phyloP scores from a whole-genome alignment of 2,113 vertebrate genomes.

The Thamnaconus septentrionalis region DNA sequence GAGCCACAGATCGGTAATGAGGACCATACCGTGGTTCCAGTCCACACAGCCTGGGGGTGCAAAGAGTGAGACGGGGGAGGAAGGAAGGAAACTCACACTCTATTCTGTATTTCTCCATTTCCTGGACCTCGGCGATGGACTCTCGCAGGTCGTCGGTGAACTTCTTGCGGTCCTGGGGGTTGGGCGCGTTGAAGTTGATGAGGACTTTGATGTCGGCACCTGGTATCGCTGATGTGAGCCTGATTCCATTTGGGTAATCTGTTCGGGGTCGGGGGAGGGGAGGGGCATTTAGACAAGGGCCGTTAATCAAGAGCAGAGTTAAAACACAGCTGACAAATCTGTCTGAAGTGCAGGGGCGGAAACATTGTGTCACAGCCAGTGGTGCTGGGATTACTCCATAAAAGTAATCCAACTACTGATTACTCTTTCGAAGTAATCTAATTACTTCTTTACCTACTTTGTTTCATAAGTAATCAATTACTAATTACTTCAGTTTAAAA shows the following conservation, averaged over 20 bases:
- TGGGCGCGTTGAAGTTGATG: constrained; percentile 98
- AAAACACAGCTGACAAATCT: constrained; percentile 21
- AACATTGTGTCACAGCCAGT: constrained; percentile 33
- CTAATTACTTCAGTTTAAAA: too few relatives aligned
- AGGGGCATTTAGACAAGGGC: constrained; percentile 32
- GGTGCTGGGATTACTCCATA: constrained; percentile 32
- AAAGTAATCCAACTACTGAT: constrained; percentile 36
- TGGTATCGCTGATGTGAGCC: constrained; percentile 92
- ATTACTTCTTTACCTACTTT: too few relatives aligned
- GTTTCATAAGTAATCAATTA: too few relatives aligned
- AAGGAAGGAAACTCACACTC: constrained; percentile 84
- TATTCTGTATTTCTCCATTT: constrained; percentile 99
- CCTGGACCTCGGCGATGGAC: constrained; percentile 96
- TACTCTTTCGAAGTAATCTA: too few relatives aligned
- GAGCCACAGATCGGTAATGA: constrained; percentile 48
- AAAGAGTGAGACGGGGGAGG: constrained; percentile 3
- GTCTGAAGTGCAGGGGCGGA: constrained; percentile 31
- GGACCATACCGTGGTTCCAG: constrained; percentile 38
- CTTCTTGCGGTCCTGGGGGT: constrained; percentile 97
- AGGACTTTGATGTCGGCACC: constrained; percentile 96
- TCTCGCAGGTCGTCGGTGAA: constrained; percentile 96
- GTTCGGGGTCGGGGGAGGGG: constrained; percentile 6
- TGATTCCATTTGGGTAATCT: constrained; percentile 98
- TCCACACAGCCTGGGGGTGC: constrained; percentile 34
- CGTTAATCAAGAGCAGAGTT: constrained; percentile 39